These are phyloP conservation scores for Theretra japonica DNA, from an alignment of 2,888 invertebrate genomes.

Conservation along the genomic window DNA sequence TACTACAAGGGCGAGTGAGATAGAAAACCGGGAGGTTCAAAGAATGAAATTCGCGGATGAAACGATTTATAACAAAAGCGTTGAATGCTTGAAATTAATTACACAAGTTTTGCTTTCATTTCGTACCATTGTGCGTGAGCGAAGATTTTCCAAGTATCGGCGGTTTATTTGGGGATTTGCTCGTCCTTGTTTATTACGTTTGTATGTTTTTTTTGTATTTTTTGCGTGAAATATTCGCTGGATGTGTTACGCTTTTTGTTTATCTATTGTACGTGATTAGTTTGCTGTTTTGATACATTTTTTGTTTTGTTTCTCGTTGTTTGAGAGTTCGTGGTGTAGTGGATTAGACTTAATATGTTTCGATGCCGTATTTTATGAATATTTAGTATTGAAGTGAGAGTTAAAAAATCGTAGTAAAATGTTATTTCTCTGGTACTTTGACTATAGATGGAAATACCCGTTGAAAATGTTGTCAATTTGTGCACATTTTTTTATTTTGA, in stretches of 20 bases:
- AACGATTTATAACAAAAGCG: conserved; percentile 85
- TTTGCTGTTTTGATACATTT: neutral
- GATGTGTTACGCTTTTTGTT: conserved; percentile 52
- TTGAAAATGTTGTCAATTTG: too few species aligned
- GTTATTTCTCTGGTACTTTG: neutral
- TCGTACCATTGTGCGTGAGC: conserved; percentile 64
- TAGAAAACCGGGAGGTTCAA: conserved; percentile 48
- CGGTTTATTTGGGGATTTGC: conserved; percentile 41
- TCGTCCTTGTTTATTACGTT: conserved; percentile 54
- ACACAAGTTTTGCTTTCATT: conserved; percentile 77
- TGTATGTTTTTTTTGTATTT: conserved; percentile 50
- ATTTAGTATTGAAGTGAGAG: neutral
- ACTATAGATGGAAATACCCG: neutral
- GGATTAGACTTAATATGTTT: neutral
- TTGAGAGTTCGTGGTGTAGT: neutral
- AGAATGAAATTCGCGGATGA: conserved; percentile 80
- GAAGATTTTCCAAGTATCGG: conserved; percentile 65
- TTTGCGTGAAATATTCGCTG: conserved; percentile 54
- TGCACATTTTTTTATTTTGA: too few species aligned
- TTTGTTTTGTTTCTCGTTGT: neutral
- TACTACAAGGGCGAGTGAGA: conserved; percentile 61
- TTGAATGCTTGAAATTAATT: conserved; percentile 84
- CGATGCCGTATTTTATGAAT: neutral
- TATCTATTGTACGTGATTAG: conserved; percentile 52
- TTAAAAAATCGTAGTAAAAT: neutral